A percentile compares a stretch with the other conserved stretches of the same genome.
phyloP scores from a whole-genome alignment of 2,888 invertebrate genomes.

The Candidula unifasciata region DNA sequence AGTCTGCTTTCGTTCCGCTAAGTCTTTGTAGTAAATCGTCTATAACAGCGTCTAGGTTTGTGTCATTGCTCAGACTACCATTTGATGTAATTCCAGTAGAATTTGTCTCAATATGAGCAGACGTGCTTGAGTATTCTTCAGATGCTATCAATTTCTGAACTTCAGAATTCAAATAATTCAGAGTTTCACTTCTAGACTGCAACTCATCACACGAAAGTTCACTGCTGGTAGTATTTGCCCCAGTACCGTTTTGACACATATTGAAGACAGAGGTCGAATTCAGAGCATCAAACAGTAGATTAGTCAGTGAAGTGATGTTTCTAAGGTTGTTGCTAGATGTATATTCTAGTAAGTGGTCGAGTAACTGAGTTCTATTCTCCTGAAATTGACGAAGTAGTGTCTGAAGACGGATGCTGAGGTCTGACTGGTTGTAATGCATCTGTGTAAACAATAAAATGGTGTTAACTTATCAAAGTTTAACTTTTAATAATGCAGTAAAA shows the following conservation, averaged over 20 bases:
- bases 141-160: background rate
- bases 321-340: background rate
- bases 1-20: conserved; percentile 5
- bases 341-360: background rate
- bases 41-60: background rate
- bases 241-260: background rate
- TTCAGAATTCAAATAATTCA: conserved; percentile 7
- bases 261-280: conserved; percentile 17
- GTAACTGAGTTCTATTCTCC: background rate
- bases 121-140: background rate
- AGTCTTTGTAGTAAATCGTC: conserved; percentile 19
- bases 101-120: background rate
- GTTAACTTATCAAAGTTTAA: background rate
- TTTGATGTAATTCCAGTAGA: background rate
- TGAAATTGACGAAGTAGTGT: background rate
- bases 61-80: background rate
- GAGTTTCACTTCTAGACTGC: background rate
- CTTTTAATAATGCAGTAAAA: background rate
- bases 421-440: conserved; percentile 30
- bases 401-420: background rate
- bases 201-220: background rate
- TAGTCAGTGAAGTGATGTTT: background rate
- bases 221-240: background rate
- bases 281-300: conserved; percentile 3
- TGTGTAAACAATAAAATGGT: background rate